Evolutionary conservation across 1,140 invertebrate species (phyloP), one percentile per base, ranked within the genome.

Genomic region (Oncopodura yosiiana): DNA sequence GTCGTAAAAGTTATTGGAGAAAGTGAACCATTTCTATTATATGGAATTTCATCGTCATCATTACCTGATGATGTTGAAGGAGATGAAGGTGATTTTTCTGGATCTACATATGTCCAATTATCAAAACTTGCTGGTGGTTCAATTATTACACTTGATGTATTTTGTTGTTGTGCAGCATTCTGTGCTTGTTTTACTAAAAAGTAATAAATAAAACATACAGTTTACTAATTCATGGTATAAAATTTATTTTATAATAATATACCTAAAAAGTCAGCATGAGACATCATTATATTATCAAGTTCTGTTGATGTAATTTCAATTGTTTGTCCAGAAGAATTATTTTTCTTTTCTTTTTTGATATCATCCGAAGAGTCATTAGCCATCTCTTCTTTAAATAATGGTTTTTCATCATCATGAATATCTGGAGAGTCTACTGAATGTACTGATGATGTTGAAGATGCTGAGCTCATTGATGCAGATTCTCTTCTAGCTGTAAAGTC

Each of bases 41-140:
- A 60, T 8, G 56, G 51, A 18, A 16, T 27, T 8, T 58, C 52
- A 24, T 64, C 52, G 27, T 54, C 39, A 36, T 66, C 63, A 43
- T 56, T 50, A 18, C 51, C 52, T 3, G 56, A 58, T 12, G 50
- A 46, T 0, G 57, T 38, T 2, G 48, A 43, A 29, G 51, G 54
- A 2, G 36, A 32, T 16, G 46, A 43, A 5, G 30, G 19, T 0
- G 42, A 44, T 8, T 46, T 18, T 41, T 62, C 55, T 24, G 55
- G 51, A 8, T 67, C 66, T 11, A 66, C 58, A 45, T 65, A 67
- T 8, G 64, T 61, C 66, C 66, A 67, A 16, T 63, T 60, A 16
- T 67, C 66, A 49, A 65, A 66, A 29, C 60, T 64, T 5, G 57
- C n/a, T 61, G 24, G 3, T 51, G 32, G 3, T 32, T n/a, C 27